Evolutionary conservation across 2,888 invertebrate species (phyloP).

Genomic region (Metellina segmentata): DNA sequence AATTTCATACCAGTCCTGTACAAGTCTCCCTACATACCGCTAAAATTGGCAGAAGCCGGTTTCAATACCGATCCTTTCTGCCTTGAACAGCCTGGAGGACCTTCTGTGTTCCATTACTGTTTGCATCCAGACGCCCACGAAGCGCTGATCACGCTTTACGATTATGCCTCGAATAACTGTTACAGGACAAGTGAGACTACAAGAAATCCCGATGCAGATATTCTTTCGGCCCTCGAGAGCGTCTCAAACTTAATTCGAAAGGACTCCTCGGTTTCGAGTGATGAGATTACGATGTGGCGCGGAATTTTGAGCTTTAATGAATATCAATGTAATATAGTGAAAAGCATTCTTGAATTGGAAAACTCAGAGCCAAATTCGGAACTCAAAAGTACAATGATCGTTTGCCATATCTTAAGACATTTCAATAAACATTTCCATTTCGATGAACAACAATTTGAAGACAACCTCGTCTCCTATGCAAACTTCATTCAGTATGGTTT

Average conservation of each 20-base stretch:
- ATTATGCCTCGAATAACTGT: constrained; percentile 39
- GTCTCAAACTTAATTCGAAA: neutral
- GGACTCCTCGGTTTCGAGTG: neutral
- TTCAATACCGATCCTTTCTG: constrained; percentile 48
- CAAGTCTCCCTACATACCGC: constrained; percentile 52
- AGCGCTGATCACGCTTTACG: neutral
- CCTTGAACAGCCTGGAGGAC: neutral
- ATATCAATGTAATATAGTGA: neutral
- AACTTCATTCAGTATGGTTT: neutral
- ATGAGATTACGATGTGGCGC: neutral
- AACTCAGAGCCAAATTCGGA: neutral
- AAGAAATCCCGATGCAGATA: constrained; percentile 1
- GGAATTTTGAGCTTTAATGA: constrained; percentile 34
- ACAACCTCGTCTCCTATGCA: neutral
- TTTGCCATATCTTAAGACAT: neutral
- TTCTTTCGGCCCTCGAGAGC: neutral
- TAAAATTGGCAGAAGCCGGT: constrained; percentile 45
- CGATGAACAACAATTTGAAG: too few species aligned
- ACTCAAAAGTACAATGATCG: neutral
- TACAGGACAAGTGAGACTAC: constrained; percentile 4
- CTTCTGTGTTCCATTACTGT: constrained; percentile 14
- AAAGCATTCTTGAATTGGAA: neutral
- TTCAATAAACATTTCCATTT: constrained; percentile 2
- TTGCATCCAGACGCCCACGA: neutral
- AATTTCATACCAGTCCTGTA: constrained; percentile 17